These are phyloP conservation scores for Drosophila pandora DNA, from an alignment of 1,140 invertebrate genomes.

Conservation along the genomic window DNA sequence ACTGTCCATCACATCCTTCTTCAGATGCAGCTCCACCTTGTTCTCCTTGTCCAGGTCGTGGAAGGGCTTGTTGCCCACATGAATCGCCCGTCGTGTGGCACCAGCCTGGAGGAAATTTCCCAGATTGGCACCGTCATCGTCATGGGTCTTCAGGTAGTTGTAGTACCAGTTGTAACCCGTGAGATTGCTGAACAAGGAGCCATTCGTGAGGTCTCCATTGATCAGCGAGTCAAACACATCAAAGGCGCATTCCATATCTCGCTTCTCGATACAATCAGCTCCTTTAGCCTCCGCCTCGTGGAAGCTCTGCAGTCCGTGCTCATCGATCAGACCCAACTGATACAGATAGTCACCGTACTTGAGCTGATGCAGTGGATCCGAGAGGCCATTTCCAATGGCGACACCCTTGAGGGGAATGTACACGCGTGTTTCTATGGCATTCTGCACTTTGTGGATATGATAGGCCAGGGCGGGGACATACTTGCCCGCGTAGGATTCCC, in stretches of 20 bases:
- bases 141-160: conserved; percentile 88
- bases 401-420: conserved; percentile 88
- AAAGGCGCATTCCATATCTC: conserved; percentile 88
- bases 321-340: conserved; percentile 91
- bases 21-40: conserved; percentile 88
- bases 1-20: conserved; percentile 92
- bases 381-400: conserved; percentile 93
- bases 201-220: conserved; percentile 87
- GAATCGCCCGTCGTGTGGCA: conserved; percentile 88
- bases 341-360: conserved; percentile 93
- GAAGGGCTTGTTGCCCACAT: conserved; percentile 92
- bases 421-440: conserved; percentile 84
- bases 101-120: conserved; percentile 86
- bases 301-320: conserved; percentile 87
- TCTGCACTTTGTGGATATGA: conserved; percentile 88
- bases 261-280: conserved; percentile 86
- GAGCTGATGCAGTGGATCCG: conserved; percentile 91
- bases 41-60: conserved; percentile 84
- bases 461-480: conserved; percentile 92
- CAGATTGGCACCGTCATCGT: conserved; percentile 76
- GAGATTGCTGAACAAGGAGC: conserved; percentile 90
- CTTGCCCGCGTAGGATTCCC: conserved; percentile 94
- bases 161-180: conserved; percentile 92
- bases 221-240: conserved; percentile 89
- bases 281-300: conserved; percentile 86